A percentile compares a stretch with the other conserved stretches of the same genome.
phyloP scores from a whole-genome alignment of 1,140 invertebrate species.

The Leucophenga varia region DNA sequence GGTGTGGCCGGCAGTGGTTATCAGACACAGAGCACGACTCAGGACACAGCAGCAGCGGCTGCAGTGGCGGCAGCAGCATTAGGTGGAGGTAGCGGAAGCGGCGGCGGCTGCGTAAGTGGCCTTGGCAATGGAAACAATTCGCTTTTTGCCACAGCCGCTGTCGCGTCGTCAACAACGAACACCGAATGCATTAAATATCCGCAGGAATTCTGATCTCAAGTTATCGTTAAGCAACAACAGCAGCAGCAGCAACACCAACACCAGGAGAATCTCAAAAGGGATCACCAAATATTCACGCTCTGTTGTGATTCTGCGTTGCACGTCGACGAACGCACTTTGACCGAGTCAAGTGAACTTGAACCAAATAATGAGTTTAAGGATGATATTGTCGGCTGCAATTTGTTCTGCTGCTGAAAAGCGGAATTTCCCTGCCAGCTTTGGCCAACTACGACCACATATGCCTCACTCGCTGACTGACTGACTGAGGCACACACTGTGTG shows the following conservation, averaged over 20 bases:
- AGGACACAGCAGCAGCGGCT: constrained; percentile 22
- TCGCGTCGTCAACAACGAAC: constrained; percentile 39
- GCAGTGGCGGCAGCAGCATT: constrained; percentile 1
- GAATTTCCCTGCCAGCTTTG: too few species aligned
- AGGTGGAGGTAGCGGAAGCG: constrained; percentile 18
- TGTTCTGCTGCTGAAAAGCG: constrained; percentile 45
- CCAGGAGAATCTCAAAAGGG: constrained; percentile 1
- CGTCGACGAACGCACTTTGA: constrained; percentile 1
- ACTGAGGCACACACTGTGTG: too few species aligned
- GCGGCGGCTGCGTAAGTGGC: constrained; percentile 11
- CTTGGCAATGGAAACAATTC: constrained; percentile 34
- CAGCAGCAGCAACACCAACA: constrained; percentile 18
- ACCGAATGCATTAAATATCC: constrained; percentile 56
- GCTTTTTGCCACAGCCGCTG: constrained; percentile 35
- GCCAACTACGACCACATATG: too few species aligned
- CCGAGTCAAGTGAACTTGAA: constrained; percentile 20
- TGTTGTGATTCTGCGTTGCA: constrained; percentile 4
- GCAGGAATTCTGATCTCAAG: constrained; percentile 57
- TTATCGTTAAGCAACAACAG: constrained; percentile 41
- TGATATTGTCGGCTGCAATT: constrained; percentile 39
- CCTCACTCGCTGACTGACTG: constrained; percentile 11
- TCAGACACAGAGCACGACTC: constrained; percentile 49
- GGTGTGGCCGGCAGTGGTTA: constrained; percentile 51
- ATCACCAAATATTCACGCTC: constrained; percentile 1
- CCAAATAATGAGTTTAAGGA: constrained; percentile 39